A percentile compares a stretch with the other conserved stretches of the same genome.
phyloP scores from a whole-genome alignment of 1,140 invertebrate species.

The Bombus cullumanus region DNA sequence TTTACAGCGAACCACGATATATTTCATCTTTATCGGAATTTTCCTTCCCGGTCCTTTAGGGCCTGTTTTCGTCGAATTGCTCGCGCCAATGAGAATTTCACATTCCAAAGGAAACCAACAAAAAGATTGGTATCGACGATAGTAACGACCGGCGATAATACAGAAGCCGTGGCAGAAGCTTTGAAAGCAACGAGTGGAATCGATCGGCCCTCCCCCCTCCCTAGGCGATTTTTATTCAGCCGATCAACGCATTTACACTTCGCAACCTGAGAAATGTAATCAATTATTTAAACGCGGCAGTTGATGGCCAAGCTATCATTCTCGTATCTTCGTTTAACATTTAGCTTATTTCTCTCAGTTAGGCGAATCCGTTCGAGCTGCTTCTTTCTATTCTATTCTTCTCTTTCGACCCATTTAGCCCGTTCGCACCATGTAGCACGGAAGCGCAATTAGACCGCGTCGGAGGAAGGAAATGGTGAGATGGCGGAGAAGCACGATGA shows the following conservation, averaged over 20 bases:
- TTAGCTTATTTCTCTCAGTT: slow-evolving; percentile 8
- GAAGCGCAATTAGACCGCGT: slow-evolving; percentile 47
- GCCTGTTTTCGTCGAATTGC: background rate
- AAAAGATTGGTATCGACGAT: background rate
- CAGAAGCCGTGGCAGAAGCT: no score
- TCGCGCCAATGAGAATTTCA: background rate
- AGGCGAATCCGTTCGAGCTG: background rate
- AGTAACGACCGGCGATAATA: background rate
- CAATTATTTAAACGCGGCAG: background rate
- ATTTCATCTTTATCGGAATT: no score
- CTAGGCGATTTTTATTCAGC: no score
- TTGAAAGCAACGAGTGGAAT: background rate
- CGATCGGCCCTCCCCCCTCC: background rate
- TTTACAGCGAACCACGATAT: no score
- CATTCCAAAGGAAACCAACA: background rate
- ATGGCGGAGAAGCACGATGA: slow-evolving; percentile 29
- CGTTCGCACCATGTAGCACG: slow-evolving; percentile 23
- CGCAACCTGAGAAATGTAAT: background rate
- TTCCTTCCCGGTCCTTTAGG: background rate
- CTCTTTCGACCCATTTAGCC: slow-evolving; percentile 33
- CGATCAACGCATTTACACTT: background rate
- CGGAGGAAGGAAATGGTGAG: slow-evolving; percentile 33
- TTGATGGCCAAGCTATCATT: background rate
- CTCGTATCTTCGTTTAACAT: background rate
- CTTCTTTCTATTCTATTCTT: background rate